Evolutionary conservation across 2,113 vertebrate species (phyloP).

Genomic region (Gallinago paraguaiae): DNA sequence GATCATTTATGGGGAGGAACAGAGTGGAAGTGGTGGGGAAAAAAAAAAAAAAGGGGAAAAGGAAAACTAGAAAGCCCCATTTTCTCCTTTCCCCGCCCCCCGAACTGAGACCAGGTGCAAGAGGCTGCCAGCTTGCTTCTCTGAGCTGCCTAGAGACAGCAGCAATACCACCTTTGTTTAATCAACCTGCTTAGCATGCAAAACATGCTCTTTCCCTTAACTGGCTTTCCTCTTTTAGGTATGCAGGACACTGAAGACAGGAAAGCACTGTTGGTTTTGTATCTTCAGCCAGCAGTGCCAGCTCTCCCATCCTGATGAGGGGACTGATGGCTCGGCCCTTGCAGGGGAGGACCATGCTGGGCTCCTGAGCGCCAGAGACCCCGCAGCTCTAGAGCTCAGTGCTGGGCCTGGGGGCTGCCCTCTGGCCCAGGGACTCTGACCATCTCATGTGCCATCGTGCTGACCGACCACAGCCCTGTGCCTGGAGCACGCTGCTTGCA

Average conservation of each 20-base stretch:
- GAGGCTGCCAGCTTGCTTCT: background rate
- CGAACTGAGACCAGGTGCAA: background rate
- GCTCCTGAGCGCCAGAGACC: background rate
- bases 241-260: background rate
- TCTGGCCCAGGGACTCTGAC: background rate
- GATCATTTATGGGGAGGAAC: background rate
- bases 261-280: background rate
- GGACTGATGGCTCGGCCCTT: background rate
- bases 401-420: background rate
- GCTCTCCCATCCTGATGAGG: fast-evolving
- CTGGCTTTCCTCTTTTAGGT: background rate
- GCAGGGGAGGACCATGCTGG: background rate
- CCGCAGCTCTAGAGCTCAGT: background rate
- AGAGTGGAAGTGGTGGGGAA: background rate
- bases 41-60: background rate
- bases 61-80: background rate
- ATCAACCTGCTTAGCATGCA: background rate
- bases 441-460: background rate
- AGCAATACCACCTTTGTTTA: background rate
- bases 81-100: background rate
- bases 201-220: background rate
- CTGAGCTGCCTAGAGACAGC: background rate
- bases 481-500: background rate
- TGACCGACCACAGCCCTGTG: background rate
- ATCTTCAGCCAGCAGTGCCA: background rate